phyloP scores from a whole-genome alignment of 2,797 vertebrate genomes.

The Naso thynnoides region DNA sequence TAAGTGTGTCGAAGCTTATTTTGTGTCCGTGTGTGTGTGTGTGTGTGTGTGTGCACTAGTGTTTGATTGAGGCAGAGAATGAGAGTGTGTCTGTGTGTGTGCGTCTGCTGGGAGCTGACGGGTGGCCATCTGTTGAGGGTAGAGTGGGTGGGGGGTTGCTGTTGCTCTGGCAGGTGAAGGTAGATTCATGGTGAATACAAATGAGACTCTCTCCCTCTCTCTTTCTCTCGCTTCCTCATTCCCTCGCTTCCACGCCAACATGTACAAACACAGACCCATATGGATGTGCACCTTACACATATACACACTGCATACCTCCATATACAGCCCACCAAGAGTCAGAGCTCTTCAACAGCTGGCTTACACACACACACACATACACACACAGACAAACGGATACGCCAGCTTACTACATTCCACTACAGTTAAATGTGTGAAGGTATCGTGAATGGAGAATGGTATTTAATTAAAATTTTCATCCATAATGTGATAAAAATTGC shows the following conservation, averaged over 20 bases:
- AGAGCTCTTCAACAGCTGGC: slow-evolving; percentile 62
- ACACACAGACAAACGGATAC: slow-evolving; percentile 45
- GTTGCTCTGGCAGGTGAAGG: slow-evolving; percentile 94
- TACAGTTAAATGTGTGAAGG: slow-evolving; percentile 1
- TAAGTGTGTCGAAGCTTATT: slow-evolving; percentile 78
- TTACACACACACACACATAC: slow-evolving; percentile 47
- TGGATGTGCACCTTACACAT: slow-evolving; percentile 64
- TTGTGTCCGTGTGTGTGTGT: slow-evolving; percentile 61
- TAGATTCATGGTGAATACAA: slow-evolving; percentile 93
- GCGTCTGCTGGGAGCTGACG: slow-evolving; percentile 81
- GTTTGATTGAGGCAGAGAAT: slow-evolving; percentile 67
- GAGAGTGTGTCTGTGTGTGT: slow-evolving; percentile 48
- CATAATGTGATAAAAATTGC: background rate
- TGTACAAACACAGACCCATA: slow-evolving; percentile 72
- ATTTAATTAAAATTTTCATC: background rate
- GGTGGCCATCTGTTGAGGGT: slow-evolving; percentile 88
- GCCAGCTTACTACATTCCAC: slow-evolving; percentile 34
- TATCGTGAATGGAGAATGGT: background rate
- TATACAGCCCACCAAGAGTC: slow-evolving; percentile 49
- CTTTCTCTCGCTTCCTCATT: slow-evolving; percentile 56
- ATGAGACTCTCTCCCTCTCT: slow-evolving; percentile 84
- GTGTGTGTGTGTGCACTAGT: slow-evolving; percentile 42
- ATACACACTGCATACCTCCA: slow-evolving; percentile 53
- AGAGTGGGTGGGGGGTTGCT: slow-evolving; percentile 85
- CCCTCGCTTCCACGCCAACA: slow-evolving; percentile 54